A percentile compares a stretch with the other conserved stretches of the same genome.
These are phyloP conservation scores for Acanthosepion esculentum DNA, from an alignment of 2,888 invertebrate species.

Conservation along the genomic window DNA sequence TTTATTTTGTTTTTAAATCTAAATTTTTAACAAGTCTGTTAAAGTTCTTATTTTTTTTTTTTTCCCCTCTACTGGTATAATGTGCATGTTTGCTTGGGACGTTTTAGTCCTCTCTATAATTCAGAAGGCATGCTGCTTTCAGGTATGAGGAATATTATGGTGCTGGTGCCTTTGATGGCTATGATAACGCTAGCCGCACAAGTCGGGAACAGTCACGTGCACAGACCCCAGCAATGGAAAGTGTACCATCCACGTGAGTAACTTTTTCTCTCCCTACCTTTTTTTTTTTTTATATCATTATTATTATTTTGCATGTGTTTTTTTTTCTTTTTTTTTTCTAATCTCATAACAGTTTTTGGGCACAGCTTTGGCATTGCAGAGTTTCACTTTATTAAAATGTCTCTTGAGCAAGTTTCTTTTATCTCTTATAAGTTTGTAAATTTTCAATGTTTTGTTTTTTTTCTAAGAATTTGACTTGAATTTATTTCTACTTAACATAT, in stretches of 20 bases:
- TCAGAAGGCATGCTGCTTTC: constrained; percentile 39
- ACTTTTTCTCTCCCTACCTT: background rate
- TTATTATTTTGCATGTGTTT: background rate
- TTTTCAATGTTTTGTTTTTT: too few species aligned
- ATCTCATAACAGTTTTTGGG: background rate
- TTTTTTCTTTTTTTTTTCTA: background rate
- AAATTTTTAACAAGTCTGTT: too few species aligned
- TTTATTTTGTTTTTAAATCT: too few species aligned
- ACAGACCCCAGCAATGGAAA: constrained; percentile 38
- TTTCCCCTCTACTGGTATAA: background rate
- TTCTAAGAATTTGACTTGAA: too few species aligned
- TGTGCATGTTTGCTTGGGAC: constrained; percentile 43
- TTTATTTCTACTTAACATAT: too few species aligned
- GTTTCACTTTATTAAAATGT: background rate
- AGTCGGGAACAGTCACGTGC: constrained; percentile 46
- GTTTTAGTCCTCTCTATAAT: background rate
- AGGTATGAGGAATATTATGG: constrained; percentile 44
- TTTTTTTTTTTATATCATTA: background rate
- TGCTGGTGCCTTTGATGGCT: constrained; percentile 44
- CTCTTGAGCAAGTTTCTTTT: background rate
- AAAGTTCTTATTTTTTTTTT: background rate
- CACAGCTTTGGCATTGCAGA: background rate
- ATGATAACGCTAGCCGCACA: constrained; percentile 5
- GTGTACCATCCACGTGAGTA: background rate
- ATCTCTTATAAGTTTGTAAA: too few species aligned